A percentile compares a stretch with the other conserved stretches of the same genome.
Evolutionary conservation across 2,888 invertebrate species (phyloP).

Genomic region (Atrina japonica): DNA sequence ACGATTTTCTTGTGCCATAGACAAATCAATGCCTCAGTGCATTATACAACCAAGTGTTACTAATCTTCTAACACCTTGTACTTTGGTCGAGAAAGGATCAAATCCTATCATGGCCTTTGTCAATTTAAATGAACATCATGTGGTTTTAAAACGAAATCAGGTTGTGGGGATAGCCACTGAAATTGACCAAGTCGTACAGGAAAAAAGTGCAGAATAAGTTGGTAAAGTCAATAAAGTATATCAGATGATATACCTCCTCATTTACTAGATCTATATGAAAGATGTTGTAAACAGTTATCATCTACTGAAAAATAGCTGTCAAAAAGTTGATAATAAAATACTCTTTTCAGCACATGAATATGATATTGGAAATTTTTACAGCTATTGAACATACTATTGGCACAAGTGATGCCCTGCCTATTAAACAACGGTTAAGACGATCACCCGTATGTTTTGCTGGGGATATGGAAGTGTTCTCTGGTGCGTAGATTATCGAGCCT

Average conservation of each 20-base stretch:
- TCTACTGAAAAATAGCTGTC: slow-evolving; percentile 11
- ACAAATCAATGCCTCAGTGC: not conserved
- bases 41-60: not conserved
- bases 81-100: not conserved
- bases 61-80: not conserved
- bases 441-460: slow-evolving; percentile 41
- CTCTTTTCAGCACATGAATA: slow-evolving; percentile 38
- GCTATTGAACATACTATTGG: slow-evolving; percentile 39
- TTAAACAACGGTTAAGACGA: slow-evolving; percentile 34
- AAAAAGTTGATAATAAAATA: slow-evolving; percentile 21
- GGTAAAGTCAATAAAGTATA: too few relatives aligned
- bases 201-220: too few relatives aligned
- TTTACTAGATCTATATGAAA: slow-evolving; percentile 11
- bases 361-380: slow-evolving; percentile 36
- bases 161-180: slow-evolving; percentile 3
- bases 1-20: not conserved
- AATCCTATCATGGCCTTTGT: not conserved
- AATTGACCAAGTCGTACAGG: not conserved
- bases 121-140: not conserved
- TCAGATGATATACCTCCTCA: slow-evolving; percentile 8
- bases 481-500: slow-evolving; percentile 45
- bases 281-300: not conserved
- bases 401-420: slow-evolving; percentile 29
- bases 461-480: slow-evolving; percentile 41
- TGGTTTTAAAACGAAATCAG: not conserved